Evolutionary conservation across 2,113 vertebrate species (phyloP), one percentile per base, ranked within the genome.

Genomic region (human (Homo sapiens)): DNA sequence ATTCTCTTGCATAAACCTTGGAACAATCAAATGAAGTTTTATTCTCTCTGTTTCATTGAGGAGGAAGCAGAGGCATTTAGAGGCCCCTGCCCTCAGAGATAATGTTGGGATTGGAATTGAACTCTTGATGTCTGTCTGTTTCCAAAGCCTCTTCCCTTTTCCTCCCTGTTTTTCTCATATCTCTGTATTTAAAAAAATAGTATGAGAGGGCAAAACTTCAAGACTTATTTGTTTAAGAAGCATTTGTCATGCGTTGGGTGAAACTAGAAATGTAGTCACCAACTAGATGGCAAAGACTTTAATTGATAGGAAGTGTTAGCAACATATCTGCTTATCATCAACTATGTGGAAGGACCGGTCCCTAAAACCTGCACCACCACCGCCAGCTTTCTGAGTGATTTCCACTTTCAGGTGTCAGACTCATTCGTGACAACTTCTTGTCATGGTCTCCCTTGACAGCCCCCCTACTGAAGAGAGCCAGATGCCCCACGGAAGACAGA

Each of bases 31-130:
- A 0, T 1, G 57, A 38, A 12, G 48, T 0, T 2, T 12, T 3
- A 22, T 43, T n/a, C 0, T 17, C 17, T 35, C 40, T 20, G 12
- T 35, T 75, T 68, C 35, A 4, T 5, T 30, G 70, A 23, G 30
- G 38, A 87, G 18, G 17, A 27, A 48, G 35, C 35, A 0, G 4
- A 27, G 25, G 17, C 9, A 11, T 14, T 6, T 0, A 8, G 81
- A 48, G 35, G 22, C 1, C n/a, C 20, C 72, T 48, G 17, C 6
- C 57, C 23, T 38, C n/a, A 4, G 82, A 78, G 27, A 61, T 1
- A 3, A 40, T 13, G 8, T 5, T 12, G 17, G 17, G 16, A 0
- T 14, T n/a, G 35, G 2, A 8, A 9, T 6, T 61, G 3, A 16
- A 20, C 8, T 38, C 27, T 17, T 0, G 2, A 25, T 12, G 12